Evolutionary conservation across 2,797 vertebrate species (phyloP).

Genomic region (Girardinus metallicus): DNA sequence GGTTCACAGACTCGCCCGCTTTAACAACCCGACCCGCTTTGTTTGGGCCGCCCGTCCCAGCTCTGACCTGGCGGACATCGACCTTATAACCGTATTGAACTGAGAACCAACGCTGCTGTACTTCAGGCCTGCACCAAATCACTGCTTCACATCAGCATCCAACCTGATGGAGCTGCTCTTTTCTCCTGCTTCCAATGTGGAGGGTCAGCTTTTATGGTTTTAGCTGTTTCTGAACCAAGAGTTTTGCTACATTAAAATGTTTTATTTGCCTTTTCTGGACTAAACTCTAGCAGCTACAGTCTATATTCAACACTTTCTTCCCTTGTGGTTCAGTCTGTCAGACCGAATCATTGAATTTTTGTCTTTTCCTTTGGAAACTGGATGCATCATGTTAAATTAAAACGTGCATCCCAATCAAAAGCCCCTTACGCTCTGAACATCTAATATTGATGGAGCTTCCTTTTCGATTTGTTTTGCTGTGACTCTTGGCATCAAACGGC

Average conservation of each 20-base stretch:
- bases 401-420: not conserved
- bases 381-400: not conserved
- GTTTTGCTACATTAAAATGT: not conserved
- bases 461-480: not conserved
- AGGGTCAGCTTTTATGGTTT: not conserved
- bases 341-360: not conserved
- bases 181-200: not conserved
- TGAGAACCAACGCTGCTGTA: not conserved
- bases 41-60: slow-evolving; percentile 24
- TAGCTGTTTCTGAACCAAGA: not conserved
- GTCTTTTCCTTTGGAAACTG: not conserved
- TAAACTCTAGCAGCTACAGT: not conserved
- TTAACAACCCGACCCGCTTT: slow-evolving; percentile 32
- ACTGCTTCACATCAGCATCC: not conserved
- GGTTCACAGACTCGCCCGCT: slow-evolving; percentile 28
- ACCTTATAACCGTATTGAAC: not conserved
- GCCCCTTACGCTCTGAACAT: not conserved
- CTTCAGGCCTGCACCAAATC: not conserved
- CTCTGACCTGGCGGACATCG: not conserved
- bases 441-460: not conserved
- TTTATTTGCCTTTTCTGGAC: not conserved
- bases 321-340: not conserved
- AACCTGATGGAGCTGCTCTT: not conserved
- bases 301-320: not conserved
- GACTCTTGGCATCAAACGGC: not conserved